Conservation (phyloP, 2,113 vertebrate genomes). For the Poeciliopsis turrubarensis region DNA sequence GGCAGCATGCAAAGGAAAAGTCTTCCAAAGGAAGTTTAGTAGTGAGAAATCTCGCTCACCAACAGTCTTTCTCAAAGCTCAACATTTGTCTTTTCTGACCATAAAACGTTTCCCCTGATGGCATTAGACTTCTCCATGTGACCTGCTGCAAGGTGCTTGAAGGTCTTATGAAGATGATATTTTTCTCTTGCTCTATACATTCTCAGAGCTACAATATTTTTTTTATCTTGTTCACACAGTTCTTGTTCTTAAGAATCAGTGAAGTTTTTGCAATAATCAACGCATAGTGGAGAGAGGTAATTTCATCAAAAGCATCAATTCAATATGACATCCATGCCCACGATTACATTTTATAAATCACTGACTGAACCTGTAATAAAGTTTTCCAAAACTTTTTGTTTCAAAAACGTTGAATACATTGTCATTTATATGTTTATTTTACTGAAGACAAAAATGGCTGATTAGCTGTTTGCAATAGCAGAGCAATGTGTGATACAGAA, state of each 20-base stretch:
- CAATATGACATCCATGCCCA: not conserved
- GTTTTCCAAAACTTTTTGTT: too few relatives aligned
- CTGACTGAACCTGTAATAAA: too few relatives aligned
- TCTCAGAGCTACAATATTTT: not conserved
- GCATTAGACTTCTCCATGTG: not conserved
- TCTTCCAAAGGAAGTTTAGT: too few relatives aligned
- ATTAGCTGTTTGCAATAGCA: conserved; percentile 15
- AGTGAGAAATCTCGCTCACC: too few relatives aligned
- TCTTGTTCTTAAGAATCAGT: not conserved
- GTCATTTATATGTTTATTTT: not conserved
- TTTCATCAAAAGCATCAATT: not conserved
- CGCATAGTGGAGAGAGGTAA: not conserved
- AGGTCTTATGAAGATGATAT: not conserved
- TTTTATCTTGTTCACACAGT: not conserved
- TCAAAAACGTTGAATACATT: too few relatives aligned
- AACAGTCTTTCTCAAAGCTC: not conserved
- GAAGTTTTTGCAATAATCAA: not conserved
- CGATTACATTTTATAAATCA: not conserved
- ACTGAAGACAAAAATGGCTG: not conserved
- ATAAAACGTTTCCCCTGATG: not conserved
- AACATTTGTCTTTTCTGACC: not conserved
- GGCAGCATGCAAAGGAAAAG: too few relatives aligned
- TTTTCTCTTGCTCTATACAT: not conserved
- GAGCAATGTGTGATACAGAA: not conserved
- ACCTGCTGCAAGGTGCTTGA: not conserved